A percentile compares a stretch with the other conserved stretches of the same genome.
Conservation (phyloP, 2,888 invertebrate species). For the Eustalomyia histrio region DNA sequence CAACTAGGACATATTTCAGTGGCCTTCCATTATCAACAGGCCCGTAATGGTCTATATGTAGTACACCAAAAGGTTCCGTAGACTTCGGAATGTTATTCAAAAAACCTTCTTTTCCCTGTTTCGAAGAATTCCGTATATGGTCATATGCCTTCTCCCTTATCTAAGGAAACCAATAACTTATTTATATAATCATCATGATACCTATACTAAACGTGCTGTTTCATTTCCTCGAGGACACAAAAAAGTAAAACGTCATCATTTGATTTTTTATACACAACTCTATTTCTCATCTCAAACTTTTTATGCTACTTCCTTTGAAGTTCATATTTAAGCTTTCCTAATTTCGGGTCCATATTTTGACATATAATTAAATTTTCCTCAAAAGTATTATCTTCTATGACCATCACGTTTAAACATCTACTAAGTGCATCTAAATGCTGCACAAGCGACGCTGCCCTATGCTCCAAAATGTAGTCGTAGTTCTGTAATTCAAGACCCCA, state of each 20-base stretch:
- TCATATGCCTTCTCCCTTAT: conserved; percentile 16
- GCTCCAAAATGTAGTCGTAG: conserved; percentile 30
- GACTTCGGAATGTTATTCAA: conserved; percentile 50
- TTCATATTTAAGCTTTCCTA: conserved; percentile 8
- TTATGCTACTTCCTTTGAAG: conserved; percentile 3
- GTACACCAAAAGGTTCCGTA: conserved; percentile 28
- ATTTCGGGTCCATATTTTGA: conserved; percentile 31
- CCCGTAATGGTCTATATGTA: conserved; percentile 54
- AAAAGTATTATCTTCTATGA: conserved; percentile 44
- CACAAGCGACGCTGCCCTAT: conserved; percentile 20
- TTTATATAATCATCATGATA: conserved; percentile 56
- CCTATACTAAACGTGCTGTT: conserved; percentile 49
- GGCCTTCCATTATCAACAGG: conserved; percentile 35
- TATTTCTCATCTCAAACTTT: conserved; percentile 52
- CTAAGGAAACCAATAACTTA: conserved; percentile 45
- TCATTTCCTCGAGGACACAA: conserved; percentile 46
- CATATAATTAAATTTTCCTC: conserved; percentile 57
- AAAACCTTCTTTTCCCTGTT: conserved; percentile 42
- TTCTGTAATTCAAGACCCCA: conserved; percentile 32
- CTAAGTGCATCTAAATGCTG: conserved; percentile 50
- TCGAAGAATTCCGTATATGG: conserved; percentile 51
- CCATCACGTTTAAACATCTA: conserved; percentile 20
- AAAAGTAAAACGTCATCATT: conserved; percentile 33
- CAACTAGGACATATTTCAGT: conserved; percentile 46
- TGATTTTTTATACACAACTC: conserved; percentile 47